Evolutionary conservation across 92 coral and sea anemone species (phyloP).

Genomic region (Parazoanthus swiftii): DNA sequence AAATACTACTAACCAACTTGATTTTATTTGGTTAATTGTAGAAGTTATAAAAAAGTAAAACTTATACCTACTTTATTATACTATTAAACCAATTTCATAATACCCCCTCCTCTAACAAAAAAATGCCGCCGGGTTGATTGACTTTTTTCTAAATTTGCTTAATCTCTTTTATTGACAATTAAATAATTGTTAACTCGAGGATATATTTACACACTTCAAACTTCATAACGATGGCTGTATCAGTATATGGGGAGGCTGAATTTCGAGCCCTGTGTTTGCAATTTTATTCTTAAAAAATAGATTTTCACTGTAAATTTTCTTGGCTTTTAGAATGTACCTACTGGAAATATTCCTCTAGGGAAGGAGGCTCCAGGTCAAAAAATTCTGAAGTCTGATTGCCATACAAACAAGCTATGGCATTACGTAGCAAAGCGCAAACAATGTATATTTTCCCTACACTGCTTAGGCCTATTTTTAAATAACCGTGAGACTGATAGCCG

Average conservation of each 20-base stretch:
- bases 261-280: neutral
- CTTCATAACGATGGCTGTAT: too few relatives aligned
- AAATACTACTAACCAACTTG: neutral
- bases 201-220: too few relatives aligned
- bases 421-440: constrained; percentile 27
- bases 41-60: neutral
- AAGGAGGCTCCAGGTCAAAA: constrained; percentile 30
- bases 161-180: too few relatives aligned
- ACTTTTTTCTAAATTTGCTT: neutral
- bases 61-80: too few relatives aligned
- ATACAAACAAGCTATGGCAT: constrained; percentile 29
- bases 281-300: neutral
- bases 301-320: neutral
- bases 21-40: neutral
- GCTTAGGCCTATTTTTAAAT: constrained; percentile 14
- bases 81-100: neutral
- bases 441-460: constrained; percentile 23
- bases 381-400: constrained; percentile 33
- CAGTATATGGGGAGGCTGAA: too few relatives aligned
- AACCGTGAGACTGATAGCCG: too few relatives aligned
- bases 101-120: neutral
- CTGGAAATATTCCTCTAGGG: constrained; percentile 35
- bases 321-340: neutral
- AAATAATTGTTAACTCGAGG: too few relatives aligned
- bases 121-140: neutral